Base-by-base conservation (phyloP, 2,888 invertebrate species). In the Ecliptopera silaceata region DNA sequence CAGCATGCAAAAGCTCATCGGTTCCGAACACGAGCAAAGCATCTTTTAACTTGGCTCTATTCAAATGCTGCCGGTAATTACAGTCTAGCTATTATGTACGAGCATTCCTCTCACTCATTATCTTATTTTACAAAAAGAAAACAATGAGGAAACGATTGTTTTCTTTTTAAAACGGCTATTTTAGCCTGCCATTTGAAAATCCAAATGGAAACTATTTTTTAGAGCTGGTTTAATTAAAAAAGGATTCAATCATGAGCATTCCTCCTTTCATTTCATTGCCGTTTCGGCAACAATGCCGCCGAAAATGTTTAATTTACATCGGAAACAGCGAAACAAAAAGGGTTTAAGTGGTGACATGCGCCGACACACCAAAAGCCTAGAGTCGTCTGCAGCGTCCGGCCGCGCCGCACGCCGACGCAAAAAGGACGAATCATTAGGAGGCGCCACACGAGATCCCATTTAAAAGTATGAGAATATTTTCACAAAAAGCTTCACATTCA, bases 391-490 rank as follows among this genome's bases (percentile, higher is more conserved):
- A 77, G 71, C 77, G 82, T 73, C 75, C 76, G 72, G 70, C 74
- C 72, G 73, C 80, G 72, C 80, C 77, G 75, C 74, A 73, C 75
- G 80, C 85, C 88, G 86, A 74, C 80, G 84, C 89, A 91, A 91
- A 91, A 91, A 91, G 85, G 81, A 89, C 78, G 79, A 88, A 83
- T 87, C 89, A 89, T 91, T 91, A 90, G 88, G 86, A 88, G 90
- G 90, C 90, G 90, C 90, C 90, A 90, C 90, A 90, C 89, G 90
- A 89, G 88, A 83, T 77, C 86, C 88, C 88, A 88, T 90, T 89
- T 90, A 89, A 90, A 88, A 91, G 89, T 90, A 91, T 89, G 89
- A 88, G 89, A 91, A 91, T 90, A 91, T 91, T 89, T 90, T 79
- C 87, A 89, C 88, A 90, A 91, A 91, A 90, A 91, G 86, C 86